phyloP scores from a whole-genome alignment of 1,140 invertebrate genomes.

The Pantala flavescens region DNA sequence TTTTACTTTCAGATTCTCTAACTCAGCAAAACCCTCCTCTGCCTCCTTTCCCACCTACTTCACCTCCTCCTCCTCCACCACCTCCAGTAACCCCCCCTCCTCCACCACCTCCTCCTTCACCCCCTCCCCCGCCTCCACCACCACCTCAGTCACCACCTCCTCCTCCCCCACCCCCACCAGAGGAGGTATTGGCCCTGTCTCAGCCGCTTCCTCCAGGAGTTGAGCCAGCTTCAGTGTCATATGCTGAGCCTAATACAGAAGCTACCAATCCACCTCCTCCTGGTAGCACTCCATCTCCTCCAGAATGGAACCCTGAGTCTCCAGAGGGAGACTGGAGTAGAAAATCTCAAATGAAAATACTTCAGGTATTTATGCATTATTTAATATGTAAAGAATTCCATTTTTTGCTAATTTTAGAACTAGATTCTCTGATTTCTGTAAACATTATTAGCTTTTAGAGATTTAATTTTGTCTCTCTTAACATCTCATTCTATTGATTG shows the following conservation, averaged over 20 bases:
- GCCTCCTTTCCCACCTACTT: constrained; percentile 12
- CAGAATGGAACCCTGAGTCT: not conserved
- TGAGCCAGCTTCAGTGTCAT: constrained; percentile 17
- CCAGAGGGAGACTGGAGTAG: constrained; percentile 32
- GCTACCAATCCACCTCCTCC: constrained; percentile 34
- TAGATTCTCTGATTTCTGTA: too few species aligned
- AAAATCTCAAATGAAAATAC: constrained; percentile 31
- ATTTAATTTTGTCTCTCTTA: too few species aligned
- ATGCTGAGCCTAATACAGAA: constrained; percentile 15
- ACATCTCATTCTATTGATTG: too few species aligned
- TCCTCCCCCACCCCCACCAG: constrained; percentile 21
- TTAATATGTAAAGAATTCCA: too few species aligned
- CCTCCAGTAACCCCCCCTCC: not conserved
- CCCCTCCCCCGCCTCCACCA: constrained; percentile 20
- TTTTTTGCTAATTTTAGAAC: too few species aligned
- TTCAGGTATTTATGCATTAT: constrained; percentile 26
- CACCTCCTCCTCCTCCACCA: constrained; percentile 19
- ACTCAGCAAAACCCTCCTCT: not conserved
- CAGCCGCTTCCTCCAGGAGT: constrained; percentile 22
- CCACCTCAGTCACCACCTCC: constrained; percentile 18
- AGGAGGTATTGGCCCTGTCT: not conserved
- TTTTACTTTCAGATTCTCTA: too few species aligned
- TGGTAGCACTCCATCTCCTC: constrained; percentile 26
- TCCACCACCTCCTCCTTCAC: constrained; percentile 17
- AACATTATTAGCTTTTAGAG: too few species aligned